Evolutionary conservation across 2,113 vertebrate species (phyloP).

Genomic region (Microtus ochrogaster): DNA sequence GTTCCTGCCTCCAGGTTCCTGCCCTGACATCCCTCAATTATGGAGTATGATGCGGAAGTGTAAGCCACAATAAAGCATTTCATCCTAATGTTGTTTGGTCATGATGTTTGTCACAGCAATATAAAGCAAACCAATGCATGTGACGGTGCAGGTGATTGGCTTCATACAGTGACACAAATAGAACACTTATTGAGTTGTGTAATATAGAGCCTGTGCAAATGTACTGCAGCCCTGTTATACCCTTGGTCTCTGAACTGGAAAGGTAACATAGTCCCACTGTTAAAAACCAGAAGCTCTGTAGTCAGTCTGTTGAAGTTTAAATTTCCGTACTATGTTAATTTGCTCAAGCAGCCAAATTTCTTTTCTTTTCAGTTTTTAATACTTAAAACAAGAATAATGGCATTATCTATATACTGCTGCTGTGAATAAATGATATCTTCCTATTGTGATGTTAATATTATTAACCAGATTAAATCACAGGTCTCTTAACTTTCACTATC

Average conservation of each 20-base stretch:
- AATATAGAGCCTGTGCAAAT: neutral
- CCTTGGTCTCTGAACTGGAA: neutral
- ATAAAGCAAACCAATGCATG: neutral
- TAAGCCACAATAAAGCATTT: neutral
- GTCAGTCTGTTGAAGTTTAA: neutral
- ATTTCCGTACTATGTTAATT: neutral
- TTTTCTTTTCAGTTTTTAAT: neutral
- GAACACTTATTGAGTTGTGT: neutral
- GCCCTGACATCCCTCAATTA: neutral
- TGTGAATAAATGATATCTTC: neutral
- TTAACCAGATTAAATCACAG: slow-evolving; percentile 34
- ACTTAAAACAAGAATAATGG: slow-evolving; percentile 33
- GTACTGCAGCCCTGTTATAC: neutral
- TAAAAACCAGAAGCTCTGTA: neutral
- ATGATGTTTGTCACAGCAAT: neutral
- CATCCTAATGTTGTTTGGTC: neutral
- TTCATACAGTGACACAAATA: neutral
- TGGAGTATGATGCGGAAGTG: neutral
- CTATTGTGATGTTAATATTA: neutral
- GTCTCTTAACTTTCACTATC: neutral
- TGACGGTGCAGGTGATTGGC: neutral
- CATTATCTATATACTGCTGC: neutral
- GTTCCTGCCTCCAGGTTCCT: neutral
- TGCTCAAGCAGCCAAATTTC: neutral
- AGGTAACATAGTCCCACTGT: neutral